These are phyloP conservation scores for Mesorhabditis belari DNA, from an alignment of 2,888 invertebrate species.

Conservation along the genomic window DNA sequence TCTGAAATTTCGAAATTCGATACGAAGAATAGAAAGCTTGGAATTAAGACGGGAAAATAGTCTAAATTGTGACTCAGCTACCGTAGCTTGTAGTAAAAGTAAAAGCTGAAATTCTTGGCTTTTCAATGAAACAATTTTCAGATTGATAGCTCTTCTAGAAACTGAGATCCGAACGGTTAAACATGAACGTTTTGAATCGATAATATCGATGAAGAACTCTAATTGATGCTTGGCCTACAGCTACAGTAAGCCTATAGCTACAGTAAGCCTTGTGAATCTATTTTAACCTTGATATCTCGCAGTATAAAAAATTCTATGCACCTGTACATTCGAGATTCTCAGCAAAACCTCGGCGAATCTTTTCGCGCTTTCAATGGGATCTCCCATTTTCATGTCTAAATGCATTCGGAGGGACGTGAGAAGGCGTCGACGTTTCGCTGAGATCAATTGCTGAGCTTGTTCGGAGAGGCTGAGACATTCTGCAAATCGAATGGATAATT, in stretches of 20 bases:
- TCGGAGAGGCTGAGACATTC: conserved; percentile 48
- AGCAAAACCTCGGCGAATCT: conserved; percentile 22
- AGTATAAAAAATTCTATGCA: too few relatives aligned
- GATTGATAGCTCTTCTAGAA: too few relatives aligned
- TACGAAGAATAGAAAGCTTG: neutral
- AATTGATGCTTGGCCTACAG: too few relatives aligned
- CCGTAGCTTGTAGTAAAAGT: neutral
- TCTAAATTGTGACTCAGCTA: neutral
- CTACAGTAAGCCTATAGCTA: too few relatives aligned
- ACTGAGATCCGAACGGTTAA: neutral
- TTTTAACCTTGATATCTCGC: too few relatives aligned
- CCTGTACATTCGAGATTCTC: conserved; percentile 32
- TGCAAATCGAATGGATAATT: too few relatives aligned
- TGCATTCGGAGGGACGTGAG: conserved; percentile 35
- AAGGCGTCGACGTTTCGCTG: conserved; percentile 37
- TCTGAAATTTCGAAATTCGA: too few relatives aligned
- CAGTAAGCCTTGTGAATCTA: too few relatives aligned
- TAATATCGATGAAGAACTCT: too few relatives aligned
- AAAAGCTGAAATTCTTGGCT: neutral
- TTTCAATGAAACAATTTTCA: too few relatives aligned
- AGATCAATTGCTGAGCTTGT: conserved; percentile 29
- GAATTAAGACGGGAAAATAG: neutral
- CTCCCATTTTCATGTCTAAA: conserved; percentile 17
- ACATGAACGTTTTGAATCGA: too few relatives aligned
- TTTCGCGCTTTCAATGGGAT: conserved; percentile 16